phyloP scores from a whole-genome alignment of 2,888 invertebrate genomes.

The Chymomyza fuscimana region DNA sequence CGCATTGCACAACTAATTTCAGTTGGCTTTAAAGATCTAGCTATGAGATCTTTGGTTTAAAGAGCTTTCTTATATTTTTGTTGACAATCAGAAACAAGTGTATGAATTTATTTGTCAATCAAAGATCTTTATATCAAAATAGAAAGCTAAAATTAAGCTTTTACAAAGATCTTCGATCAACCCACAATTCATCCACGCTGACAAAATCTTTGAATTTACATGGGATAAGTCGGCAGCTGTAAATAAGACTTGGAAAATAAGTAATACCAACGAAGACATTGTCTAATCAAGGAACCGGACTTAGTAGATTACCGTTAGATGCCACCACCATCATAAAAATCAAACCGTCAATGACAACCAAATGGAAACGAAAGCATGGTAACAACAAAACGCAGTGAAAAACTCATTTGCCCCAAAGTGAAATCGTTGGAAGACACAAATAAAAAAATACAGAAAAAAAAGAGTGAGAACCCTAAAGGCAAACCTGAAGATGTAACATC shows the following conservation, averaged over 20 bases:
- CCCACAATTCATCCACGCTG: background rate
- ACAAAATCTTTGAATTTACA: background rate
- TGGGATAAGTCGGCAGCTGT: background rate
- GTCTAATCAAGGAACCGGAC: background rate
- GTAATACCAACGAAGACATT: constrained; percentile 13
- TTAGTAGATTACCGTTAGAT: constrained; percentile 41
- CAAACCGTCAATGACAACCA: constrained; percentile 20
- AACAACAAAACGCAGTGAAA: background rate
- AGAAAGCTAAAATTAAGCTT: background rate
- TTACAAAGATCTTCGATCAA: background rate
- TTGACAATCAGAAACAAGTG: background rate
- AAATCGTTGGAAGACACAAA: constrained; percentile 21
- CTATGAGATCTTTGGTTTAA: too few relatives aligned
- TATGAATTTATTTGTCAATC: background rate
- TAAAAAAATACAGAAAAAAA: constrained; percentile 6
- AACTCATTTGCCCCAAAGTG: constrained; percentile 16
- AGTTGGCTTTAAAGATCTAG: too few relatives aligned
- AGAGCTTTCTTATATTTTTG: too few relatives aligned
- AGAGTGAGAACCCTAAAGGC: constrained; percentile 16
- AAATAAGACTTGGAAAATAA: background rate
- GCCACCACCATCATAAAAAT: constrained; percentile 34
- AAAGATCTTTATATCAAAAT: background rate
- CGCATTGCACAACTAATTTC: too few relatives aligned
- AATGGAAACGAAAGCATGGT: constrained; percentile 19
- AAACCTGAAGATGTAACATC: background rate